Conservation (phyloP, 2,797 vertebrate species). For the Myotis vivesi region DNA sequence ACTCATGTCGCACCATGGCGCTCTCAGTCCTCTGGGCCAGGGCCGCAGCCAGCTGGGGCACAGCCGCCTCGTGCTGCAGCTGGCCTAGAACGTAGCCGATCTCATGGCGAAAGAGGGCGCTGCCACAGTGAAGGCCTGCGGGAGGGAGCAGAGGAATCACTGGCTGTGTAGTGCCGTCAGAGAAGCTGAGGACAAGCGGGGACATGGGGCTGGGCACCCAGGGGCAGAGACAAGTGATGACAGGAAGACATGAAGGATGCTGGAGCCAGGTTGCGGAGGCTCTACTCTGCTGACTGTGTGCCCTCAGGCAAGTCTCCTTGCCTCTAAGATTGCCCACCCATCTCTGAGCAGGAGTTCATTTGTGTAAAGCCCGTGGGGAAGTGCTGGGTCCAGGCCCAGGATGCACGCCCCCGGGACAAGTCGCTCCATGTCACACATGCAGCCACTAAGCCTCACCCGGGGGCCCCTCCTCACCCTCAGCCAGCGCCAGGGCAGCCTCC, state of each 20-base stretch:
- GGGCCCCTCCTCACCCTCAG: conserved; percentile 86
- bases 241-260: background rate
- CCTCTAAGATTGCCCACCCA: background rate
- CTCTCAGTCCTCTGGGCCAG: conserved; percentile 86
- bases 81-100: conserved; percentile 96
- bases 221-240: background rate
- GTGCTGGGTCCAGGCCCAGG: background rate
- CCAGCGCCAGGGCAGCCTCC: conserved; percentile 90
- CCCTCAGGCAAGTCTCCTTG: background rate
- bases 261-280: too few relatives aligned
- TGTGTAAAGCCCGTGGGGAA: background rate
- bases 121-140: conserved; percentile 88
- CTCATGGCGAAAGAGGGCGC: conserved; percentile 95
- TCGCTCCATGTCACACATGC: too few relatives aligned
- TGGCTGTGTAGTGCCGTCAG: background rate
- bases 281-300: background rate
- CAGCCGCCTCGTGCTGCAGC: conserved; percentile 91
- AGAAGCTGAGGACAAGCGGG: too few relatives aligned
- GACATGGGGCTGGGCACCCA: background rate
- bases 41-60: conserved; percentile 86
- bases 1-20: conserved; percentile 97
- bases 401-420: accelerated
- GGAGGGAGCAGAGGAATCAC: background rate
- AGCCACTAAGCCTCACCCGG: accelerated
- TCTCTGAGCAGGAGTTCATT: background rate